phyloP scores from a whole-genome alignment of 1,140 invertebrate genomes.

The Drosophila nebulosa region DNA sequence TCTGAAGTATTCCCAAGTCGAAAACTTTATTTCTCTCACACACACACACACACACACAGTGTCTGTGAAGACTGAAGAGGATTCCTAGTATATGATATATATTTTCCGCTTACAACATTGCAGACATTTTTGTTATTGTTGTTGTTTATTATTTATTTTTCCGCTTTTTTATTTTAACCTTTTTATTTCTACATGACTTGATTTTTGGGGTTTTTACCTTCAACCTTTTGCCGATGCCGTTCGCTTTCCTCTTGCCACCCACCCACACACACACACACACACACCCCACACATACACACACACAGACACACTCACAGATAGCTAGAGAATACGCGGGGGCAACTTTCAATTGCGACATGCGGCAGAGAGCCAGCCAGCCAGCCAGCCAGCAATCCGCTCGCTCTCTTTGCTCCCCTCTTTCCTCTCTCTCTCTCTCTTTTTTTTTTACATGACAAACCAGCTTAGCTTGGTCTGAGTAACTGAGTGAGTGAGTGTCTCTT shows the following conservation, averaged over 20 bases:
- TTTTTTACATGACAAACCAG: constrained; percentile 66
- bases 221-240: constrained; percentile 59
- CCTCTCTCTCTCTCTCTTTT: neutral
- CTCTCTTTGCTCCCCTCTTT: constrained; percentile 26
- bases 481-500: constrained; percentile 38
- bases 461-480: constrained; percentile 47
- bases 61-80: neutral
- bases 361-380: constrained; percentile 41
- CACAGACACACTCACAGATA: too few relatives aligned
- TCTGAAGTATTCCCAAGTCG: neutral
- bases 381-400: constrained; percentile 27
- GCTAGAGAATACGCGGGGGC: constrained; percentile 30
- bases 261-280: constrained; percentile 23
- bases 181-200: constrained; percentile 61
- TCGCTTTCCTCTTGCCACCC: constrained; percentile 17
- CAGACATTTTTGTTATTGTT: constrained; percentile 40
- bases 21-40: constrained; percentile 4
- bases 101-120: constrained; percentile 67
- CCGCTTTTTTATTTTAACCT: constrained; percentile 56
- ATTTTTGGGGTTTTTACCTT: constrained; percentile 67
- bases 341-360: constrained; percentile 76
- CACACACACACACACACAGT: constrained; percentile 11
- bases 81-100: constrained; percentile 41
- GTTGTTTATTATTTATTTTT: constrained; percentile 6
- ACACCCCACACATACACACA: constrained; percentile 8